phyloP scores from a whole-genome alignment of 2,113 vertebrate genomes.

The Callospermophilus lateralis region DNA sequence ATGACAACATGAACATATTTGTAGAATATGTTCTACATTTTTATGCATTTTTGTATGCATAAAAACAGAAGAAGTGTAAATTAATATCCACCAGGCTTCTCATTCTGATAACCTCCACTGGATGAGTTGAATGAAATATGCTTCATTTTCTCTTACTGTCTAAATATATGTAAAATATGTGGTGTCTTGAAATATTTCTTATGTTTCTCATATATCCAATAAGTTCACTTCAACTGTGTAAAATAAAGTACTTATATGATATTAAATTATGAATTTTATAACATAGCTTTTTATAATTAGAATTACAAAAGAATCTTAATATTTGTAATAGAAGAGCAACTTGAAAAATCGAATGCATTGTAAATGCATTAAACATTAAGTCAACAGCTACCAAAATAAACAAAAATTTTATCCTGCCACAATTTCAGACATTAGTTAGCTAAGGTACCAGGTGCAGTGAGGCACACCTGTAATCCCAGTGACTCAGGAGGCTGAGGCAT shows the following conservation, averaged over 20 bases:
- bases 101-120: not conserved
- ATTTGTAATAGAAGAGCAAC: not conserved
- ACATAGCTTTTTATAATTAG: not conserved
- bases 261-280: not conserved
- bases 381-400: not conserved
- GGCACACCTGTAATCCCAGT: too few relatives aligned
- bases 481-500: too few relatives aligned
- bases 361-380: not conserved
- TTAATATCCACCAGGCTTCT: not conserved
- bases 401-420: not conserved
- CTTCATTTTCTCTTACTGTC: not conserved
- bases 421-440: not conserved
- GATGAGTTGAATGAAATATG: not conserved
- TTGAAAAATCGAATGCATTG: not conserved
- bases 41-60: rapidly evolving
- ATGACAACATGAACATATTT: not conserved
- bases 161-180: not conserved
- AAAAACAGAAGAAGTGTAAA: not conserved
- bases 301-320: not conserved
- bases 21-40: not conserved
- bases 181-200: not conserved
- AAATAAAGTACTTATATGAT: not conserved
- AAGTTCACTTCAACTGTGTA: not conserved
- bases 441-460: too few relatives aligned
- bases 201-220: not conserved